Base-by-base conservation (phyloP, 53 echinoderm and acorn worm species). In the Arbacia lixula region DNA sequence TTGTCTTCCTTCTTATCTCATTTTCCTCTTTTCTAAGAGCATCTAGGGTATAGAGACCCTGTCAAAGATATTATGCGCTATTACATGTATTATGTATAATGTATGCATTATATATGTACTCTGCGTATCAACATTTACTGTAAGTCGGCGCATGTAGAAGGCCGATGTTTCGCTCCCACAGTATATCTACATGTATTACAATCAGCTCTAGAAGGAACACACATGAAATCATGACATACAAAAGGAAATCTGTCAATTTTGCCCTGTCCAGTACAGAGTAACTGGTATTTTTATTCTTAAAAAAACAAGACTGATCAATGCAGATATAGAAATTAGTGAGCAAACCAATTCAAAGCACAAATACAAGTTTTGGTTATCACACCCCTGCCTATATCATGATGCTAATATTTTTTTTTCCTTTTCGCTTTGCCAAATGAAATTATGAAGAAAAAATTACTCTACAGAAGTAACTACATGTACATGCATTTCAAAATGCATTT, bases 221-320 rank as follows among this genome's bases (percentile, higher is more conserved):
- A 69, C 3, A 64, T 0, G 28, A 69, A 41, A 43, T 3, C 14
- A 8, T 11, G 2, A 66, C 30, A 69, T 12, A 66, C 56, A 56
- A 4, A 64, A 28, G 31, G 64, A 46, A 46, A 17, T n/a, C 29
- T 11, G 6, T 21, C 19, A 17, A 51, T 20, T 74, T 43, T 71
- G 72, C 72, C 72, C 72, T 71, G 50, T 50, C 74, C 53, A 53
- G 74, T 74, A 74, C 74, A 74, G 31, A 22, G 74, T 74, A 74
- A 52, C 74, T 68, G 68, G 41, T 3, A 38, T 68, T 68, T 68
- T 33, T 74, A 67, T 74, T 74, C 53, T 74, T 53, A 14, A 53
- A 53, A 74, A 57, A 57, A 74, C 12, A 53, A 51, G 20, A 42
- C 6, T 26, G 43, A 71, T 71, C 12, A 71, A 71, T 71, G 71